A percentile compares a stretch with the other conserved stretches of the same genome.
phyloP scores from a whole-genome alignment of 2,888 invertebrate species.

The Ophion slaviceki region DNA sequence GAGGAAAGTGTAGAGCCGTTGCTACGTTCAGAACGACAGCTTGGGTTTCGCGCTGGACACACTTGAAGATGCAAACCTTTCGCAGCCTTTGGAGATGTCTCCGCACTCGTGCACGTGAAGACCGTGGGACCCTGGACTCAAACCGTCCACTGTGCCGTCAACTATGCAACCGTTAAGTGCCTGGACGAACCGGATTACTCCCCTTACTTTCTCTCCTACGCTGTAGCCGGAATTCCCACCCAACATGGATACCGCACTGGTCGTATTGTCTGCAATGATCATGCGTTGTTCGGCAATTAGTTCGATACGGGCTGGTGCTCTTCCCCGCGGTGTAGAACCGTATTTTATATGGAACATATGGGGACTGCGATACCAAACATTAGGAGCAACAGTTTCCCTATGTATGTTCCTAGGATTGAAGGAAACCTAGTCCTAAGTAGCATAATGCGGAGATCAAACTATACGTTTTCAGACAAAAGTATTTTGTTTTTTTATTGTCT shows the following conservation, averaged over 20 bases:
- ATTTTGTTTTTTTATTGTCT: no score
- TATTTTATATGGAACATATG: no score
- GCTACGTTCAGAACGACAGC: not conserved
- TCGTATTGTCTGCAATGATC: slow-evolving; percentile 76
- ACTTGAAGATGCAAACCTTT: slow-evolving; percentile 80
- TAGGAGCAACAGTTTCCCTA: no score
- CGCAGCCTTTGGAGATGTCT: slow-evolving; percentile 88
- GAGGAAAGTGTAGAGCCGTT: not conserved
- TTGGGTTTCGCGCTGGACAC: not conserved
- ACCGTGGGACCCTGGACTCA: slow-evolving; percentile 87
- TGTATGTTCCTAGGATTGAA: no score
- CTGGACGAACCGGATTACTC: slow-evolving; percentile 92
- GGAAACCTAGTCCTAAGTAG: no score
- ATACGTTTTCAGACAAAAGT: no score
- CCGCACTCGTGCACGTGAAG: slow-evolving; percentile 90
- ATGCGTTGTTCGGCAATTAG: not conserved
- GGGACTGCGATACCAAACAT: no score
- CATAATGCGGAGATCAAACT: no score
- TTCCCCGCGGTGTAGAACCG: no score
- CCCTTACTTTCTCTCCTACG: slow-evolving; percentile 85
- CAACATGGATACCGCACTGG: slow-evolving; percentile 91
- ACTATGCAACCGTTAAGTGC: slow-evolving; percentile 87
- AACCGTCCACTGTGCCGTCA: slow-evolving; percentile 94
- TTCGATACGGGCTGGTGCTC: not conserved
- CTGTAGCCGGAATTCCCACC: slow-evolving; percentile 83